Percentiles rank a stretch among this genome's conserved stretches.
These are phyloP conservation scores for Chaunax sp. DNA, from an alignment of 2,797 vertebrate genomes.

Conservation along the genomic window DNA sequence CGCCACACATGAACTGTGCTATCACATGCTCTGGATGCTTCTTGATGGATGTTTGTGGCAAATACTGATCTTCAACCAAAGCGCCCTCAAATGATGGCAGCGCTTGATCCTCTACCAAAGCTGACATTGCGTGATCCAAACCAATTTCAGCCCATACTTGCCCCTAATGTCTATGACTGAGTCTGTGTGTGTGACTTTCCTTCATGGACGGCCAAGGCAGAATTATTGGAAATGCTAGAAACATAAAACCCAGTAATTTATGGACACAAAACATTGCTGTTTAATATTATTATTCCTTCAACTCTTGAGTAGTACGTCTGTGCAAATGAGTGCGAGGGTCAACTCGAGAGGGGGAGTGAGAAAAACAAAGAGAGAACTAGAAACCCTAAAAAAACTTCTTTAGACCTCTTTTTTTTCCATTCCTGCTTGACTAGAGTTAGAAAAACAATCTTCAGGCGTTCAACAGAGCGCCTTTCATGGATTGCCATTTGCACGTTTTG, in stretches of 20 bases:
- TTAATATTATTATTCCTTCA: conserved; percentile 66
- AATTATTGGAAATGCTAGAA: conserved; percentile 59
- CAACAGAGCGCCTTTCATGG: conserved; percentile 50
- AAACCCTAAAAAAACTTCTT: conserved; percentile 63
- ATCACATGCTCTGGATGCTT: conserved; percentile 22
- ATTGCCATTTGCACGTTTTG: conserved; percentile 51
- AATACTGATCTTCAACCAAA: conserved; percentile 7
- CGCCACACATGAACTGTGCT: conserved; percentile 9
- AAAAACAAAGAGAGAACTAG: conserved; percentile 64
- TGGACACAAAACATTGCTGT: conserved; percentile 59
- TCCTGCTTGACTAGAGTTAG: conserved; percentile 38
- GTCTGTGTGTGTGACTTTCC: conserved; percentile 37
- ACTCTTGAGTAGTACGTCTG: conserved; percentile 26
- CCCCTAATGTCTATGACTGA: conserved; percentile 13
- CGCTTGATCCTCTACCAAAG: conserved; percentile 39
- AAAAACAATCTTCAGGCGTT: conserved; percentile 61
- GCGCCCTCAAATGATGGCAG: conserved; percentile 16
- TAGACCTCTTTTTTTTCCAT: conserved; percentile 14
- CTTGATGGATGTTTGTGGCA: conserved; percentile 10
- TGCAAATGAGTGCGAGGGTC: conserved; percentile 52
- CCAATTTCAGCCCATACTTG: conserved; percentile 22
- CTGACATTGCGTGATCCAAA: conserved; percentile 46
- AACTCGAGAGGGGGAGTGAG: conserved; percentile 19
- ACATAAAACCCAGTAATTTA: conserved; percentile 65
- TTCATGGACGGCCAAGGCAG: conserved; percentile 55